phyloP scores from a whole-genome alignment of 2,888 invertebrate genomes.

The Clunio marinus region DNA sequence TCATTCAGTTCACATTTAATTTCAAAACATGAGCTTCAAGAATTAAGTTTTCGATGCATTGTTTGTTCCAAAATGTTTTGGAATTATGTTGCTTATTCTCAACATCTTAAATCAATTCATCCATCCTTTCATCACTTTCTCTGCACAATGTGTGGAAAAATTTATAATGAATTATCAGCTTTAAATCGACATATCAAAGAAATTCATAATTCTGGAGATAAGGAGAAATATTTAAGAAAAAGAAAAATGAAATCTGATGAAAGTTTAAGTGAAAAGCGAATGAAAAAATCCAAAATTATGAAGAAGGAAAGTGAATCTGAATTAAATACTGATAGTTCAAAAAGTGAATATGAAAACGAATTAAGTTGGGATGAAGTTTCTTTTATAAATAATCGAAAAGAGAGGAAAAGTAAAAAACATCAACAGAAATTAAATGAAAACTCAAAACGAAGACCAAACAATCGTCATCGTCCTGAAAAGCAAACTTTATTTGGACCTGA shows the following conservation, averaged over 20 bases:
- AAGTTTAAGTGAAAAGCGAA: too few relatives aligned
- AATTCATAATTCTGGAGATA: neutral
- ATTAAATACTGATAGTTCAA: neutral
- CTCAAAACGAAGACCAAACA: constrained; percentile 13
- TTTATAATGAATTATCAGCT: neutral
- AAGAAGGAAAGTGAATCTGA: constrained; percentile 8
- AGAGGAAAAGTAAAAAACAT: neutral
- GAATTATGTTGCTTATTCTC: neutral
- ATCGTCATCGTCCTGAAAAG: neutral
- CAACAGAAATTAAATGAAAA: neutral
- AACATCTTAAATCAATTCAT: neutral
- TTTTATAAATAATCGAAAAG: neutral
- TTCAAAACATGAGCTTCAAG: neutral
- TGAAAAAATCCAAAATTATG: neutral
- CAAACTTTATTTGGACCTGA: neutral
- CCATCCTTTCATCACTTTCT: neutral
- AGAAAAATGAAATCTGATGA: too few relatives aligned
- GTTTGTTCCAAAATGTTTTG: constrained; percentile 9
- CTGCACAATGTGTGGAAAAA: constrained; percentile 13
- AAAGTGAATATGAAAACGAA: neutral
- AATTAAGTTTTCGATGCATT: neutral
- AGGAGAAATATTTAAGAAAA: neutral
- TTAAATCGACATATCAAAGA: too few relatives aligned
- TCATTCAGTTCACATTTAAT: neutral
- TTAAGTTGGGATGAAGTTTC: neutral